Base-by-base conservation (phyloP, 2,888 invertebrate genomes). In the Melolontha melolontha region DNA sequence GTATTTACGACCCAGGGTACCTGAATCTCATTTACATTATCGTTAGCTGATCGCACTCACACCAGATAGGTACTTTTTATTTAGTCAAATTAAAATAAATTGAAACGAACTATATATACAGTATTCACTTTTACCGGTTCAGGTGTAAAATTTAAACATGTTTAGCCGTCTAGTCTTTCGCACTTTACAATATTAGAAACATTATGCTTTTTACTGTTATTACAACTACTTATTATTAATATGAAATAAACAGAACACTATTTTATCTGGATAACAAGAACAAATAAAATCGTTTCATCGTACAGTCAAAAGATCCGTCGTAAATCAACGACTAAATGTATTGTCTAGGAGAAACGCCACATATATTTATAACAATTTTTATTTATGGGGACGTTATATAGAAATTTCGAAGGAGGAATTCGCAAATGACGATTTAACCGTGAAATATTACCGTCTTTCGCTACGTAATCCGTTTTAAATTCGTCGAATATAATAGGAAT, bases 361-460 rank as follows among this genome's bases (percentile, higher is more conserved):
- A 42, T 64, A 64, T 64, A 64, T 50, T 34, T 64, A 64, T 64
- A 64, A 51, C 64, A 51, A 51, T 42, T 51, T 50, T 51, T 51
- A 64, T 64, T 64, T 64, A 64, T 51, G 64, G 29, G 51, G 41
- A 51, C 51, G 51, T 64, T 64, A 64, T 64, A 64, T 64, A 64
- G 64, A 64, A 64, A 51, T 64, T 64, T 64, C 51, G 27, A 40
- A 50, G 10, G 51, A 51, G 51, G 27, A 51, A 64, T 51, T 41
- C 64, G 50, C 49, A 41, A 51, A 51, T 64, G 40, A 49, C 51
- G 64, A 64, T 41, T 51, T 64, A 64, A 51, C 50, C 49, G 64
- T 64, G 51, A 64, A 64, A 64, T 64, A 64, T 64, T 50, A 50
- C 27, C 27, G 51, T 51, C 51, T 51, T 64, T 64, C 22, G 22